Evolutionary conservation across 1,140 invertebrate species (phyloP).

Genomic region (Drosophila baimaii): DNA sequence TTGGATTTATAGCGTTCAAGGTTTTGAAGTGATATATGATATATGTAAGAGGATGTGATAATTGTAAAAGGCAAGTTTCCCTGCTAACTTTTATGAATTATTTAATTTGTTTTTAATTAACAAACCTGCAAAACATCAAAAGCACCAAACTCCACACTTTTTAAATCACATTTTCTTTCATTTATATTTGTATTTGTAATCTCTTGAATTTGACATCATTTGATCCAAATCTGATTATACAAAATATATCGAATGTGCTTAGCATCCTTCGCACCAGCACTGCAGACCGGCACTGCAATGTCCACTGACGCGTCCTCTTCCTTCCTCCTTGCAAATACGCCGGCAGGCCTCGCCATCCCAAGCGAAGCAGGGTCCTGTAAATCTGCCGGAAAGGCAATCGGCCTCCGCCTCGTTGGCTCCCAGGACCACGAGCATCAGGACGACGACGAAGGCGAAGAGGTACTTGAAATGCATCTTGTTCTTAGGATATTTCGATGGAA

Average conservation of each 20-base stretch:
- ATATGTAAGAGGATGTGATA: too few species aligned
- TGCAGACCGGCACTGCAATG: conserved; percentile 4
- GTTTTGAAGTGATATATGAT: too few species aligned
- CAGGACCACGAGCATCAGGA: conserved; percentile 19
- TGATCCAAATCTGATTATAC: neutral
- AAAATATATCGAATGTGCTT: neutral
- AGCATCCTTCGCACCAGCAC: conserved; percentile 30
- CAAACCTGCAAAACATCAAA: neutral
- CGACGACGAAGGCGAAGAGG: conserved; percentile 10
- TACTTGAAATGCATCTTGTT: conserved; percentile 22
- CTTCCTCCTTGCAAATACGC: conserved; percentile 12
- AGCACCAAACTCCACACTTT: neutral
- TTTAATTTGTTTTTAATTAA: too few species aligned
- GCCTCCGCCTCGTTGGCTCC: conserved; percentile 19
- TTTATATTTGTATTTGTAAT: neutral
- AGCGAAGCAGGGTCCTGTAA: conserved; percentile 10
- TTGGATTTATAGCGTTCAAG: too few species aligned
- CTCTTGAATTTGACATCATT: too few species aligned
- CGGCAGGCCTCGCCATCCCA: conserved; percentile 20
- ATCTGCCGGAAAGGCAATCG: conserved; percentile 15
- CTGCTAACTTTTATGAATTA: neutral
- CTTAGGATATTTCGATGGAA: neutral
- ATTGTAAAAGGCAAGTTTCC: too few species aligned
- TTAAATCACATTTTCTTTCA: neutral
- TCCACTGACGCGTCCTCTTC: neutral